Evolutionary conservation across 2,797 vertebrate genomes (phyloP).

Genomic region (Remorina albescens): DNA sequence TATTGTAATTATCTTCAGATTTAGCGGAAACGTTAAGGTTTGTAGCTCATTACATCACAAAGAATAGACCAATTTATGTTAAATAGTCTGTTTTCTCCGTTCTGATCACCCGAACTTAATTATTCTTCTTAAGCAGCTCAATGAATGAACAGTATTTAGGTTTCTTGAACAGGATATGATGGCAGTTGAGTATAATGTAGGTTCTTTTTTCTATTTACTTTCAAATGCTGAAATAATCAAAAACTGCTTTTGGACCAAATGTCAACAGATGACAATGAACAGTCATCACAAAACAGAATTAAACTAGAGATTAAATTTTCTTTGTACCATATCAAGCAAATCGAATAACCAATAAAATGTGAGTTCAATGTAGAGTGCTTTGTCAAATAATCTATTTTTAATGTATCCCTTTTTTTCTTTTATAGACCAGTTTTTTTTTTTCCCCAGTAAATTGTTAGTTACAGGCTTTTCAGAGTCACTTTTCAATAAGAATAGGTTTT

Average conservation of each 20-base stretch:
- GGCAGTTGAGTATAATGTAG: neutral
- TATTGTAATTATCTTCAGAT: neutral
- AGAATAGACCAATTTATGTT: neutral
- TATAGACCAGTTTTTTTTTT: neutral
- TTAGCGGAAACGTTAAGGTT: neutral
- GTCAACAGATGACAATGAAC: neutral
- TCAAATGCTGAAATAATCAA: neutral
- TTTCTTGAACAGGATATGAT: neutral
- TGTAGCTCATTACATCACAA: constrained; percentile 13
- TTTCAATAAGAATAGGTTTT: neutral
- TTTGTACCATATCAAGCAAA: neutral
- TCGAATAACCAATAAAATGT: neutral
- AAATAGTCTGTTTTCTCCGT: neutral
- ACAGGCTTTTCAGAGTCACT: neutral
- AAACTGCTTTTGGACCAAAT: neutral
- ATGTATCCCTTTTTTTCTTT: neutral
- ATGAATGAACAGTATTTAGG: neutral
- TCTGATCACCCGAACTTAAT: neutral
- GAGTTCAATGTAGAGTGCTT: no score
- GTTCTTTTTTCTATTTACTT: neutral
- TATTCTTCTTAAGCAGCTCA: neutral
- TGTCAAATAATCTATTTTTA: neutral
- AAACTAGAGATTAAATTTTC: neutral
- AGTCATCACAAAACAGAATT: neutral
- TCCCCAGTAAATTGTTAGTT: neutral